Conservation (phyloP, 1,140 invertebrate species). For the Papilio glaucus region DNA sequence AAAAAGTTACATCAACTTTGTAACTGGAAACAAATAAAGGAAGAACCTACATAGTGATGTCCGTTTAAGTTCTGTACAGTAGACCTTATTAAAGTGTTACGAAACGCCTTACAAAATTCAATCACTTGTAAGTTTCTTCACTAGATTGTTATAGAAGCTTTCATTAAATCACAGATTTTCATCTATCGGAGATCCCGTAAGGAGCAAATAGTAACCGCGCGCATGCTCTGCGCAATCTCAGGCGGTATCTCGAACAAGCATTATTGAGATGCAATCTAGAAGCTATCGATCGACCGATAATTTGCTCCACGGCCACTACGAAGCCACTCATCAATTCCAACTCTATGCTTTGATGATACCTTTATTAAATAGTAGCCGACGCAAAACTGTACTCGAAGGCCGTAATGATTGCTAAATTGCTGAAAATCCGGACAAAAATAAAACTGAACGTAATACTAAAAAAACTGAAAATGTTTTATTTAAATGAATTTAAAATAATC, state of each 20-base stretch:
- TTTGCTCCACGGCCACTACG: conserved; percentile 68
- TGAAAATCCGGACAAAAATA: neutral
- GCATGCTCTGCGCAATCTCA: conserved; percentile 65
- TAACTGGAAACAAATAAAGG: neutral
- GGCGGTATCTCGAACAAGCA: conserved; percentile 68
- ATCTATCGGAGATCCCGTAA: conserved; percentile 54
- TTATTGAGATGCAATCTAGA: conserved; percentile 81
- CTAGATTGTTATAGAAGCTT: conserved; percentile 3
- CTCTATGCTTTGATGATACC: conserved; percentile 66
- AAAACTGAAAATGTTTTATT: neutral
- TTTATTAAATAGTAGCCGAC: conserved; percentile 76
- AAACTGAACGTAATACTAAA: neutral
- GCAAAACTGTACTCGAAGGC: conserved; percentile 42
- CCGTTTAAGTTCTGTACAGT: neutral
- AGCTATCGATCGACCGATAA: conserved; percentile 76
- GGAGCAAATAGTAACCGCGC: conserved; percentile 63
- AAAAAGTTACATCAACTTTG: no score
- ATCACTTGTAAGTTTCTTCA: neutral
- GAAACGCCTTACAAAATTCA: neutral
- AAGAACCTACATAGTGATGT: neutral
- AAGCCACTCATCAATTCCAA: conserved; percentile 73
- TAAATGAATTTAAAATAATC: no score
- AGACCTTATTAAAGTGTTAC: conserved; percentile 9
- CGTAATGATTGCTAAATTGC: conserved; percentile 44
- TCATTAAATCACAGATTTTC: conserved; percentile 1